Evolutionary conservation across 2,113 vertebrate species (phyloP).

Genomic region (human (Homo sapiens)): GRCh38 chr3:147387001-147387500

Average conservation of each 20-base stretch:
- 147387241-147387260: slow-evolving; percentile 82
- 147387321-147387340: slow-evolving; percentile 87
- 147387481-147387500: slow-evolving; percentile 94
- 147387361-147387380: slow-evolving; percentile 97
- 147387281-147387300: slow-evolving; percentile 79
- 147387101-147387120: background rate
- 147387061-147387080: background rate
- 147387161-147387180: slow-evolving; percentile 51
- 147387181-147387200: slow-evolving; percentile 69
- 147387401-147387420: slow-evolving; percentile 97
- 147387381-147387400: slow-evolving; percentile 97
- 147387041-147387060: background rate
- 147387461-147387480: slow-evolving; percentile 95
- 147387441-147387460: slow-evolving; percentile 97
- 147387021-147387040: background rate
- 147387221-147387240: slow-evolving; percentile 75
- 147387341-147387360: slow-evolving; percentile 91
- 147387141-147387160: background rate
- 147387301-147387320: slow-evolving; percentile 91
- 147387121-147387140: background rate
- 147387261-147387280: slow-evolving; percentile 61
- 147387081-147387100: background rate
- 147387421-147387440: slow-evolving; percentile 98
- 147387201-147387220: slow-evolving; percentile 64
- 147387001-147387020: background rate